Conservation (phyloP, 2,888 invertebrate genomes). For the Drosophila longiperda region DNA sequence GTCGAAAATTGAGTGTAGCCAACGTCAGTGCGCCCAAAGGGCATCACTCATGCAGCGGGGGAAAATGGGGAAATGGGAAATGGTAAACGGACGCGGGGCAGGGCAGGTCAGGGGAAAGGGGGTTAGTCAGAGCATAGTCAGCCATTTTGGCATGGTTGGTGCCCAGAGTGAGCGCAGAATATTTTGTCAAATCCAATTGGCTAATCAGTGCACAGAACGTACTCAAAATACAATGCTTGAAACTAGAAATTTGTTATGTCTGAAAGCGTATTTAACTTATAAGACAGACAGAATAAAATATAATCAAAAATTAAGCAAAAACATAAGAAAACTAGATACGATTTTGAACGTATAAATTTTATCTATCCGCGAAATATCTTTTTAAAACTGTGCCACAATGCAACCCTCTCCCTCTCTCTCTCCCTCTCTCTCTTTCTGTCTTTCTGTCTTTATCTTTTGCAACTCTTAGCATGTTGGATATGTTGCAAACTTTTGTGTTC, state of each 20-base stretch:
- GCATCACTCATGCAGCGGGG: slow-evolving; percentile 31
- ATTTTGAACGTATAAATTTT: not conserved
- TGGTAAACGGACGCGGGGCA: not conserved
- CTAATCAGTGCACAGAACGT: slow-evolving; percentile 42
- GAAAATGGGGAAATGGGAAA: not conserved
- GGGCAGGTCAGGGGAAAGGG: not conserved
- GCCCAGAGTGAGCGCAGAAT: slow-evolving; percentile 43
- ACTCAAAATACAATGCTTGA: not conserved
- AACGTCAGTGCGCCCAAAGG: slow-evolving; percentile 51
- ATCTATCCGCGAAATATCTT: slow-evolving; percentile 32
- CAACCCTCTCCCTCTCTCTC: not conserved
- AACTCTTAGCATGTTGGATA: not conserved
- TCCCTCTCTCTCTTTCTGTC: no score
- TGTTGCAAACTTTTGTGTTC: slow-evolving; percentile 34
- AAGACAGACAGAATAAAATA: not conserved
- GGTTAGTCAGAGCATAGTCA: slow-evolving; percentile 35
- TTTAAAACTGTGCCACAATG: slow-evolving; percentile 15
- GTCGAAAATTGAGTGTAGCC: slow-evolving; percentile 76
- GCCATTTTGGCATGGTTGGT: slow-evolving; percentile 67
- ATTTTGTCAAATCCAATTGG: slow-evolving; percentile 59
- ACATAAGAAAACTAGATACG: not conserved
- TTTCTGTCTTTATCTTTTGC: not conserved
- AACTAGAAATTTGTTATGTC: no score
- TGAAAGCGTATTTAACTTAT: not conserved
- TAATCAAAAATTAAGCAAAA: not conserved